Base-by-base conservation (phyloP, 2,888 invertebrate species). In the Drosophila atroscutellata region DNA sequence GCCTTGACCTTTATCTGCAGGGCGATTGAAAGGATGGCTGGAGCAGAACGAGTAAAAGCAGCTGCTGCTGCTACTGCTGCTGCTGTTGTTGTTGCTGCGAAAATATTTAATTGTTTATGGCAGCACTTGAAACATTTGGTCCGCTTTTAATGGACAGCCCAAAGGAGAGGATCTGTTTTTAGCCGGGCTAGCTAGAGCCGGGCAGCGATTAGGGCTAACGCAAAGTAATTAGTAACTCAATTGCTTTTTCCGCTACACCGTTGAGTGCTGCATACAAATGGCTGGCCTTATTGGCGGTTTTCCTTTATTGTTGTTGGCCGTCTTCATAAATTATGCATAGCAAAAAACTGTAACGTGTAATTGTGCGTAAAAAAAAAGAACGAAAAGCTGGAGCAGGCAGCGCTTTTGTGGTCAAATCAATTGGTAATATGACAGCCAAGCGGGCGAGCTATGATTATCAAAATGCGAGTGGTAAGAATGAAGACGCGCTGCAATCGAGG, bases 71-170 rank as follows among this genome's bases (percentile, higher is more conserved):
- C 30, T 30, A 0, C 8, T 30, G 55, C 47, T 37, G 72, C 36
- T 61, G 68, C 55, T 60, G 63, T 56, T 52, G 69, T 55, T 80
- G 67, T 73, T 45, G 52, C 18, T 24, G 18, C 71, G 69, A 89
- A 86, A 86, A 86, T 89, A 90, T 86, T 89, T 89, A 90, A 90
- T 87, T 89, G 85, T 84, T 90, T 83, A 88, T 82, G 83, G 74
- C 76, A 68, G 80, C 37, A 56, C 81, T 74, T 77, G 52, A 78
- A 73, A 62, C 74, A 72, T 61, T 85, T 79, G 52, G 59, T 39
- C 39, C 60, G 68, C 76, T 88, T 90, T 90, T 89, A 86, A 89
- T 86, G 86, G 83, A 88, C 80, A 85, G 68, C 57, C 50, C 4
- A 45, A 62, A 65, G 45, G 34, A 18, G 36, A 11, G 20, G n/a